Evolutionary conservation across 2,797 vertebrate genomes (phyloP).

Genomic region (Cyprinella venusta): DNA sequence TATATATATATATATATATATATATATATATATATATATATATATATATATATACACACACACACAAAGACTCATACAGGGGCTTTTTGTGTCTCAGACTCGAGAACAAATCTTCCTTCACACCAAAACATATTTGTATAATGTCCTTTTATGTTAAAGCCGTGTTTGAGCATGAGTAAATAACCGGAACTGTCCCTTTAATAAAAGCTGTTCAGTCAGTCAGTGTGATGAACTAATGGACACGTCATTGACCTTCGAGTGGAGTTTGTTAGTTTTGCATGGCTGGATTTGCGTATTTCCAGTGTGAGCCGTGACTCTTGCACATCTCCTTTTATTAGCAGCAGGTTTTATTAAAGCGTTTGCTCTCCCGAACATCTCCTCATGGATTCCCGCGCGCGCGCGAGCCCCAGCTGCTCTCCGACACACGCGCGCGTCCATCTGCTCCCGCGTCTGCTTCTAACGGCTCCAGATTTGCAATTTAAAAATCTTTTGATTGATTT

Average conservation of each 20-base stretch:
- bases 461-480: slow-evolving; percentile 48
- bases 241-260: not conserved
- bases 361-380: slow-evolving; percentile 70
- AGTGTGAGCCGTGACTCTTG: slow-evolving; percentile 22
- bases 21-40: too few species aligned
- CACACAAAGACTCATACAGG: too few species aligned
- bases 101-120: not conserved
- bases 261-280: not conserved
- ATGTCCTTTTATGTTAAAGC: not conserved
- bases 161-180: not conserved
- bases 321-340: slow-evolving; percentile 19
- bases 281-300: slow-evolving; percentile 27
- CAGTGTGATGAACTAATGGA: not conserved
- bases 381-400: slow-evolving; percentile 72
- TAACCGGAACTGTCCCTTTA: too few species aligned
- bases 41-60: too few species aligned
- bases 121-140: not conserved
- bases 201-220: not conserved
- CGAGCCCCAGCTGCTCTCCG: slow-evolving; percentile 69
- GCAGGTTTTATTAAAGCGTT: slow-evolving; percentile 59
- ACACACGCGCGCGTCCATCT: slow-evolving; percentile 67
- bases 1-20: too few species aligned
- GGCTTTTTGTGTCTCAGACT: too few species aligned
- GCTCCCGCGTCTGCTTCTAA: not conserved
- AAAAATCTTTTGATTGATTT: slow-evolving; percentile 41